Evolutionary conservation across 1,140 invertebrate genomes (phyloP).

Genomic region (Nephila pilipes): DNA sequence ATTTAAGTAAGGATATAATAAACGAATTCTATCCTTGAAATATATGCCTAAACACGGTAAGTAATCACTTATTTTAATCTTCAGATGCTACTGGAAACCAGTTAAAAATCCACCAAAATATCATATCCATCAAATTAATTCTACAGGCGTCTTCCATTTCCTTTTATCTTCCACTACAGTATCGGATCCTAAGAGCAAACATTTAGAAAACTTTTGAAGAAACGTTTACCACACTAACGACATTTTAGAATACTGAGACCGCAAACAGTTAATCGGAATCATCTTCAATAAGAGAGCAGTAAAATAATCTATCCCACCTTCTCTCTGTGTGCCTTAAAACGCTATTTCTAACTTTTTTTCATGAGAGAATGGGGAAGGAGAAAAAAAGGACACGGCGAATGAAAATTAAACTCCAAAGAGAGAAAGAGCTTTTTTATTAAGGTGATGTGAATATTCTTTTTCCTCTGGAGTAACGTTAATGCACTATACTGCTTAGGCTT

Average conservation of each 20-base stretch:
- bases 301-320: background rate
- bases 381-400: conserved; percentile 43
- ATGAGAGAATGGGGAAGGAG: background rate
- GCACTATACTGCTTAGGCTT: conserved; percentile 34
- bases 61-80: no score
- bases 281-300: conserved; percentile 69
- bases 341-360: conserved; percentile 50
- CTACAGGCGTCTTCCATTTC: background rate
- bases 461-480: conserved; percentile 45
- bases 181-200: background rate
- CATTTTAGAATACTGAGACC: background rate
- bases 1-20: no score
- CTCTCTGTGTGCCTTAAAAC: conserved; percentile 18
- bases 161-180: no score
- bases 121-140: background rate
- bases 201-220: background rate
- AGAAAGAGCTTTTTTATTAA: conserved; percentile 66
- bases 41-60: no score
- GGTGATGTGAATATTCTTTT: conserved; percentile 62
- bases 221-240: background rate
- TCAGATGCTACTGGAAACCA: no score
- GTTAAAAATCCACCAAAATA: background rate
- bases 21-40: no score
- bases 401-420: conserved; percentile 61
- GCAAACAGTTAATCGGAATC: conserved; percentile 38